Percentiles rank a stretch among this genome's conserved stretches.
Evolutionary conservation across 2,113 vertebrate species (phyloP).

Genomic region (Mandrillus leucophaeus): DNA sequence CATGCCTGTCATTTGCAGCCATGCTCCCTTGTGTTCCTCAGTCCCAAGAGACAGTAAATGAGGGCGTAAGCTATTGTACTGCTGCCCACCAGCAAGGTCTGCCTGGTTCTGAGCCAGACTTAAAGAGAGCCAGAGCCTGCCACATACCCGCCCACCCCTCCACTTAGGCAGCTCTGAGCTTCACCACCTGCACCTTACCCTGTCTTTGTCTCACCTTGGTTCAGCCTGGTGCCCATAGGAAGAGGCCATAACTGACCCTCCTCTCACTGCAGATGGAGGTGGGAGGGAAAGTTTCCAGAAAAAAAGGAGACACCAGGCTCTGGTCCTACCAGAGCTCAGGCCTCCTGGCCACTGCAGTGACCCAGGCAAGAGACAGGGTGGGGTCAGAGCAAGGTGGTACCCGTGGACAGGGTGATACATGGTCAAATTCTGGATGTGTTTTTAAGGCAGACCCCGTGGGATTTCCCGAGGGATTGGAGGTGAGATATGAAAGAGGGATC

Average conservation of each 20-base stretch:
- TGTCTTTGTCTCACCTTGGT: neutral
- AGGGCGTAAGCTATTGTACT: neutral
- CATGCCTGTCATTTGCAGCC: neutral
- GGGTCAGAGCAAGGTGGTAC: too few relatives aligned
- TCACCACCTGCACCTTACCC: neutral
- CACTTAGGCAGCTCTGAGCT: neutral
- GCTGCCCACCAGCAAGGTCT: neutral
- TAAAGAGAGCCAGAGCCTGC: neutral
- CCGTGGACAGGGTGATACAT: neutral
- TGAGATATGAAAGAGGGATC: neutral
- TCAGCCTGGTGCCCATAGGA: neutral
- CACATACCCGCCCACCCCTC: fast-evolving
- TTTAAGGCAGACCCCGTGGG: neutral
- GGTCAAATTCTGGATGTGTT: neutral
- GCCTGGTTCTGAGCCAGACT: neutral
- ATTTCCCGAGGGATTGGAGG: neutral
- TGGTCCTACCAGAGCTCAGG: neutral
- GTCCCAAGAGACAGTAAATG: neutral
- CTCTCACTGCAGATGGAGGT: neutral
- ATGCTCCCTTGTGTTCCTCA: neutral
- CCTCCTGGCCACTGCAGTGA: neutral
- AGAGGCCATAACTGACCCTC: neutral
- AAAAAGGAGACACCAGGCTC: neutral
- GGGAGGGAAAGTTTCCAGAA: neutral
- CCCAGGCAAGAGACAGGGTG: neutral